phyloP scores from a whole-genome alignment of 2,797 vertebrate genomes.

The Poliocrania exsul region DNA sequence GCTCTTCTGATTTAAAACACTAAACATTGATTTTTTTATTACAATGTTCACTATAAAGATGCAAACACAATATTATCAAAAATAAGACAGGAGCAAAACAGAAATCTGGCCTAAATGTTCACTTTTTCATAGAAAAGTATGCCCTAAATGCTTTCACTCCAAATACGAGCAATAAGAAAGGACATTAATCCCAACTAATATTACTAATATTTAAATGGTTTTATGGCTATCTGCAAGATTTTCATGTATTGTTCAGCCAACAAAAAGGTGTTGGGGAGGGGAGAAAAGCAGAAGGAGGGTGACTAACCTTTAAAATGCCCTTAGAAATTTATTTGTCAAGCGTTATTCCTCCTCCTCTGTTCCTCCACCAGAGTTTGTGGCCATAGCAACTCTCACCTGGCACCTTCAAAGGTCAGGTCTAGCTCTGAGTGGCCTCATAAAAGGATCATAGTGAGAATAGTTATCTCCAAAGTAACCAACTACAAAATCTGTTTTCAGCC shows the following conservation, averaged over 20 bases:
- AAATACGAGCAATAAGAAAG: neutral
- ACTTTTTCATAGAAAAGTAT: neutral
- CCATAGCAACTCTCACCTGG: neutral
- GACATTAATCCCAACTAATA: neutral
- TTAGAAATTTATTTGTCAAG: neutral
- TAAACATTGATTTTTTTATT: conserved; percentile 25
- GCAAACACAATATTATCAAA: neutral
- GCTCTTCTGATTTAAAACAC: conserved; percentile 43
- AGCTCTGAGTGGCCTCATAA: conserved; percentile 3
- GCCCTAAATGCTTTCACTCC: neutral
- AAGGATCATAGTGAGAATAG: neutral
- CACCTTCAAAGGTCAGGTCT: neutral
- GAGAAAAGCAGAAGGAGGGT: neutral
- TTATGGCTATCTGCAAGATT: neutral
- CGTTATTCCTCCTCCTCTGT: neutral
- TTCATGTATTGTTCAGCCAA: neutral
- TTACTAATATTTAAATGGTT: neutral
- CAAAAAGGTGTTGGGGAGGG: neutral
- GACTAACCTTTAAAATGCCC: neutral
- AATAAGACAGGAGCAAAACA: neutral
- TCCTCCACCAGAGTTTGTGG: neutral
- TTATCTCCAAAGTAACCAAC: conserved; percentile 3
- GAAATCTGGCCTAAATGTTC: neutral
- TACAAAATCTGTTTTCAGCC: neutral
- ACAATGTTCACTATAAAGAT: neutral